Evolutionary conservation across 2,113 vertebrate species (phyloP), one percentile per base, ranked within the genome.

Genomic region (Chauna torquata): DNA sequence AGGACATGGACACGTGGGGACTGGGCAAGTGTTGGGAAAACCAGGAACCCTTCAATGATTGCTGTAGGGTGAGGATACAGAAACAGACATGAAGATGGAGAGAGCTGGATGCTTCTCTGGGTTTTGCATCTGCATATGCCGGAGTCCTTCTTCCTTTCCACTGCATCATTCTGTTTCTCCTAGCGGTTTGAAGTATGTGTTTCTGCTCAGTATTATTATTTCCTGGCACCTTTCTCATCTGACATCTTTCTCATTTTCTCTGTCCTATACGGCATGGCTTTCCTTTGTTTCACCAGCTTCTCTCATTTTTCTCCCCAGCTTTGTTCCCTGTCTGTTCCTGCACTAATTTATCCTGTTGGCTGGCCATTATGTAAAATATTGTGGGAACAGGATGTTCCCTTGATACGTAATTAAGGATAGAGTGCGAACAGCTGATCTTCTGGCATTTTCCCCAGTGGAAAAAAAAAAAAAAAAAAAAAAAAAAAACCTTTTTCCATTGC

Each of bases 331-430:
- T n/a, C 75, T 95, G 54, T 94, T 96, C 86, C 36, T 87, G 77
- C 34, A 89, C 82, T 89, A 93, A 96, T 92, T 87, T 92, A 77
- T 66, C 54, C 66, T 62, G 17, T 75, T 96, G 83, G 34, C 54
- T 84, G 44, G 83, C 36, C 90, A 52, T 59, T 58, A 80, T 59
- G 70, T 87, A 92, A 96, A 96, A 96, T 85, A 91, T 62, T 71
- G 78, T 94, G 83, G 88, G 92, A 94, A 96, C 92, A 82, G 86
- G 66, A 79, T 80, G 86, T 96, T 94, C 77, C 86, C 94, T 94
- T 88, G 49, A 92, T 96, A 91, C 14, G 47, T 64, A 92, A 90
- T 92, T 92, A 88, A 93, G 50, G 72, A 77, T 58, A 84, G 81
- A 91, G 42, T 68, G 25, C 3, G 82, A 96, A 89, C 50, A 94